Conservation (phyloP, 2,888 invertebrate species). For the Nasonovia ribisnigri region DNA sequence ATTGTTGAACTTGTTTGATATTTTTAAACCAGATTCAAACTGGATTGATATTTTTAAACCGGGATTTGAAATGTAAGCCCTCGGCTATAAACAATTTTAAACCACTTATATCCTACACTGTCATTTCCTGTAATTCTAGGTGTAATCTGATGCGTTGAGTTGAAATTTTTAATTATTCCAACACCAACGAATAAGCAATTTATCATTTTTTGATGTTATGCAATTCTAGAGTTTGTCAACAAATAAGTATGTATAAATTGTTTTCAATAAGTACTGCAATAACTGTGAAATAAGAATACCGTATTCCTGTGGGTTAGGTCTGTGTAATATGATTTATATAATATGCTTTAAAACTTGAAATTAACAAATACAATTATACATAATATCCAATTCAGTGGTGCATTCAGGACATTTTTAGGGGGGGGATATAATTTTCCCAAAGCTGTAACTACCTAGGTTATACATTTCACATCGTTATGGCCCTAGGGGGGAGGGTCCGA, state of each 20-base stretch:
- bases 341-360: neutral
- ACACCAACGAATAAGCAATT: constrained; percentile 34
- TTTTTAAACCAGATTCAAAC: constrained; percentile 58
- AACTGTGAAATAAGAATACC: constrained; percentile 11
- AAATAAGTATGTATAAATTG: neutral
- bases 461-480: no score
- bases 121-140: constrained; percentile 47
- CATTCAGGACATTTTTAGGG: no score
- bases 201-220: neutral
- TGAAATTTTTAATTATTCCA: constrained; percentile 22
- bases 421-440: no score
- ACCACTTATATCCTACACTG: constrained; percentile 36
- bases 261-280: neutral
- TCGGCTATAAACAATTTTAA: constrained; percentile 49
- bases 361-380: neutral
- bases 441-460: no score
- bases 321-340: neutral
- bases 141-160: constrained; percentile 3
- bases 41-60: constrained; percentile 62
- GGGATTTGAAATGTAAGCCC: constrained; percentile 37
- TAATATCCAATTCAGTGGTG: neutral
- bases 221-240: neutral
- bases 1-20: constrained; percentile 56
- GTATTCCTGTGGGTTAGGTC: no score
- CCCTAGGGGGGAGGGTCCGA: no score